Percentiles rank a stretch among this genome's conserved stretches.
These are phyloP conservation scores for Orbicella faveolata DNA, from an alignment of 64 coral and sea anemone species.

Conservation along the genomic window DNA sequence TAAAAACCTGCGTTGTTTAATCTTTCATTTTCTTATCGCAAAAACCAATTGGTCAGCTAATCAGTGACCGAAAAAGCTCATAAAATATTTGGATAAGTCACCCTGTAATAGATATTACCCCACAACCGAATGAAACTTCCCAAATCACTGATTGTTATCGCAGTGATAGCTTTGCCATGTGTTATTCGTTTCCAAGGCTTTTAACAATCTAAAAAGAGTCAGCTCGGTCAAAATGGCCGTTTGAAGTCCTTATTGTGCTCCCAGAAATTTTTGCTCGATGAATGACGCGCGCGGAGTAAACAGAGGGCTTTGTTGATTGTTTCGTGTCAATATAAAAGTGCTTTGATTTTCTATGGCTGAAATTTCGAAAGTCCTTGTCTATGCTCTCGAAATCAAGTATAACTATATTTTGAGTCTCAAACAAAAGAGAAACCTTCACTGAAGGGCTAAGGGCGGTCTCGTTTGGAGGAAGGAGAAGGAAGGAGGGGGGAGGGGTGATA, in stretches of 20 bases:
- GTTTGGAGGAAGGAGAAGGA: too few species aligned
- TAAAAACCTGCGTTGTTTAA: background rate
- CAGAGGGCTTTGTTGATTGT: background rate
- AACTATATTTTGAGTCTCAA: background rate
- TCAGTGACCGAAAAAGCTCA: constrained; percentile 7
- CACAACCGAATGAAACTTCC: background rate
- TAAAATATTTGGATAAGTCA: constrained; percentile 6
- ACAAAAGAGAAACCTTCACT: background rate
- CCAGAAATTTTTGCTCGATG: background rate
- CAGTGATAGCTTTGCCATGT: background rate
- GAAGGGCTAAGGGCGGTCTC: background rate
- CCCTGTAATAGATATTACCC: constrained; percentile 9
- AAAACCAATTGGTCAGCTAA: constrained; percentile 26
- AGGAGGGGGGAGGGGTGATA: too few species aligned
- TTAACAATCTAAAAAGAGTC: background rate
- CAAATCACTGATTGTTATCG: constrained; percentile 2
- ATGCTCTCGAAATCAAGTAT: background rate
- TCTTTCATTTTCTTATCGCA: constrained; percentile 36
- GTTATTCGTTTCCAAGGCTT: background rate
- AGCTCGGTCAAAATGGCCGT: background rate
- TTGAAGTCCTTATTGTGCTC: background rate
- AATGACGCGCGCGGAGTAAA: background rate
- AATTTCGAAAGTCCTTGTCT: background rate
- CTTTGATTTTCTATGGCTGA: background rate
- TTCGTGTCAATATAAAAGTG: background rate